Conservation (phyloP, 1,140 invertebrate genomes). For the Solenopsis invicta region DNA sequence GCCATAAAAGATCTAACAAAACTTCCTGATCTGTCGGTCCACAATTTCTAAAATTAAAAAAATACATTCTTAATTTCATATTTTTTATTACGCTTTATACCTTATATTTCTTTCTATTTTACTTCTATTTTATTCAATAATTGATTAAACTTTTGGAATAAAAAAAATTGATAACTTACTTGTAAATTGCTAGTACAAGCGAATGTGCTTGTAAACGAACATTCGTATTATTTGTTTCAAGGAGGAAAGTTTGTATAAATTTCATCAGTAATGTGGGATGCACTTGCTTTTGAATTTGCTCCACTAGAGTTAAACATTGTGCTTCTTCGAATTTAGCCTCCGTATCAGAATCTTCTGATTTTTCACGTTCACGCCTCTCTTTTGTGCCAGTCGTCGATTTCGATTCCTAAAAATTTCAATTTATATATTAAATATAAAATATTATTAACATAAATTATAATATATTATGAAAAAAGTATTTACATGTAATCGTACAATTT, state of each 20-base stretch:
- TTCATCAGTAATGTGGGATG: conserved; percentile 90
- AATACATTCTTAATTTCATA: background rate
- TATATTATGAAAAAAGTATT: background rate
- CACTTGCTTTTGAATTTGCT: conserved; percentile 91
- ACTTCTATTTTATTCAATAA: background rate
- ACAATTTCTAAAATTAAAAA: conserved; percentile 89
- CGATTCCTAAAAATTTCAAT: conserved; percentile 82
- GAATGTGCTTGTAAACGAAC: conserved; percentile 98
- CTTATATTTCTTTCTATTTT: conserved; percentile 21
- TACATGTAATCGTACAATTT: background rate
- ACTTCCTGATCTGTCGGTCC: conserved; percentile 92
- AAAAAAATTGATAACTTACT: conserved; percentile 87
- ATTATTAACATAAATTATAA: too few relatives aligned
- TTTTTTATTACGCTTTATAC: background rate
- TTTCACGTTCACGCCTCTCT: conserved; percentile 89
- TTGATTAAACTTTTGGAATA: conserved; percentile 7
- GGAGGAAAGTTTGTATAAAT: conserved; percentile 96
- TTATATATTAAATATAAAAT: background rate
- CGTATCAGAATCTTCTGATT: conserved; percentile 90
- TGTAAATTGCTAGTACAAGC: conserved; percentile 94
- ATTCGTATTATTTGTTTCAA: conserved; percentile 97
- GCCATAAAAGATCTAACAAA: conserved; percentile 95
- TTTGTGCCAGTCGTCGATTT: conserved; percentile 81
- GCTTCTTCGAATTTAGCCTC: conserved; percentile 91
- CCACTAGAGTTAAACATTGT: conserved; percentile 90